These are phyloP conservation scores for Leucopsar rothschildi DNA, from an alignment of 2,113 vertebrate species.

Conservation along the genomic window DNA sequence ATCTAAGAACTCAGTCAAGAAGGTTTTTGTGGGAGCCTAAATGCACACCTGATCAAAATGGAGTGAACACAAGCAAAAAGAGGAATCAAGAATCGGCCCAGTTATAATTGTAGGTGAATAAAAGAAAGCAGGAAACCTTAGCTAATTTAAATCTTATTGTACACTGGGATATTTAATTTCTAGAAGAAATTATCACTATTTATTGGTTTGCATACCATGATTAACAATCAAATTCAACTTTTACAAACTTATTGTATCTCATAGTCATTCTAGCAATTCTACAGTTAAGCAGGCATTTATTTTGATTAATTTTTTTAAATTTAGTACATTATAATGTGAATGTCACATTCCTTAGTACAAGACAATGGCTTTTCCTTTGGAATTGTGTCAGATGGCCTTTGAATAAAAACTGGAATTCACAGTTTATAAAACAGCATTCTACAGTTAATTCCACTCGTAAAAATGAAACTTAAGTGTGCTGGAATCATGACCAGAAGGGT, in stretches of 20 bases:
- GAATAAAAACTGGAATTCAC: conserved; percentile 10
- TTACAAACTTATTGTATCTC: not conserved
- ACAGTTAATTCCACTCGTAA: not conserved
- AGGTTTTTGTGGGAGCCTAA: not conserved
- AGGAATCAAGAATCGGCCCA: not conserved
- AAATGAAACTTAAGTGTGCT: not conserved
- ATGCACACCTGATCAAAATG: not conserved
- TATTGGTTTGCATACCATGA: not conserved
- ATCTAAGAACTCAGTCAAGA: not conserved
- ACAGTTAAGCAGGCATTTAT: not conserved
- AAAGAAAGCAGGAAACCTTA: not conserved
- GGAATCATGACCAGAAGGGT: not conserved
- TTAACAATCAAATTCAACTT: not conserved
- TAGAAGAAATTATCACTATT: not conserved
- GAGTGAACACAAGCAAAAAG: not conserved
- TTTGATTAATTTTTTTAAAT: not conserved
- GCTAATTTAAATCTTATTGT: not conserved
- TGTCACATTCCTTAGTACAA: not conserved
- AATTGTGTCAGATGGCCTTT: not conserved
- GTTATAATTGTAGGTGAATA: not conserved
- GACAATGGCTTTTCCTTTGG: conserved; percentile 6
- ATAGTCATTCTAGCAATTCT: not conserved
- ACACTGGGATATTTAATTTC: not conserved
- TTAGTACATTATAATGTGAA: not conserved
- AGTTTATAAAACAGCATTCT: not conserved